Evolutionary conservation across 1,140 invertebrate species (phyloP).

Genomic region (Oncopeltus fasciatus): DNA sequence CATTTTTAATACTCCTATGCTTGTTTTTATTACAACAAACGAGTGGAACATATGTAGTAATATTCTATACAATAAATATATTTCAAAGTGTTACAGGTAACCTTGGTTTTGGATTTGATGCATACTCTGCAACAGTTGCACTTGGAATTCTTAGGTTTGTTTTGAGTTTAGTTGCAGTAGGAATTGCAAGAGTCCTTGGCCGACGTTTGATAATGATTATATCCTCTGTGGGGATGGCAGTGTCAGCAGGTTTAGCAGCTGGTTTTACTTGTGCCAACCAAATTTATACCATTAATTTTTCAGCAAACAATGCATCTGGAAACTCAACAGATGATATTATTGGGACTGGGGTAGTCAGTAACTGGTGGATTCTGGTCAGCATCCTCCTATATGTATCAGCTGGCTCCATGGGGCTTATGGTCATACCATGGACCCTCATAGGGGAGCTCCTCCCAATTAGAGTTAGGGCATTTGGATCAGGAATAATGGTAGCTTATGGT

Average conservation of each 20-base stretch:
- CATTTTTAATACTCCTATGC: constrained; percentile 33
- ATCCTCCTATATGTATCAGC: constrained; percentile 37
- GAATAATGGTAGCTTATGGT: constrained; percentile 40
- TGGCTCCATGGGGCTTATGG: constrained; percentile 37
- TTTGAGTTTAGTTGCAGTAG: constrained; percentile 33
- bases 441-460: constrained; percentile 30
- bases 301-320: background rate
- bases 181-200: constrained; percentile 37
- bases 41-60: constrained; percentile 44
- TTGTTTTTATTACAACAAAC: constrained; percentile 42
- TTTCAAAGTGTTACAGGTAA: constrained; percentile 35
- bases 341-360: background rate
- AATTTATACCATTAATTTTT: background rate
- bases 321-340: background rate
- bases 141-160: constrained; percentile 37
- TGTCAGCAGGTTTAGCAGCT: background rate
- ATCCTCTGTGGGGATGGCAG: constrained; percentile 39
- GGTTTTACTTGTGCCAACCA: background rate
- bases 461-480: constrained; percentile 37
- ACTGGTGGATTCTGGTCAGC: constrained; percentile 27
- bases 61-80: constrained; percentile 49
- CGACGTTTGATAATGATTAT: constrained; percentile 34
- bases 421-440: constrained; percentile 49
- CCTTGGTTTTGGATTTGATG: constrained; percentile 30
- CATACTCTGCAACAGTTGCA: constrained; percentile 34